Base-by-base conservation (phyloP, 2,888 invertebrate species). In the Acronicta leporina region DNA sequence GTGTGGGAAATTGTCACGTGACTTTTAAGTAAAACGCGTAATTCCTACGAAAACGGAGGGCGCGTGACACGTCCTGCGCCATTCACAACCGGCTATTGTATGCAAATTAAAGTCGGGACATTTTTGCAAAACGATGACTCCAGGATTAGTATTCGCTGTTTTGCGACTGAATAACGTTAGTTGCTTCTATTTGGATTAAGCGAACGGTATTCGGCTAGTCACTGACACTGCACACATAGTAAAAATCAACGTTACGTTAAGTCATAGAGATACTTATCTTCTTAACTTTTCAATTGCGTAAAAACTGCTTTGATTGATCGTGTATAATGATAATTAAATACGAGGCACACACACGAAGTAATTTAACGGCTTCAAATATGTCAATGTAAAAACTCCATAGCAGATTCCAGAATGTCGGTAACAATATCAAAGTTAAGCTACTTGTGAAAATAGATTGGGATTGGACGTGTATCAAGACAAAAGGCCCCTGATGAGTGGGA, bases 71-170 rank as follows among this genome's bases (percentile, higher is more conserved):
- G 86, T 87, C 77, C 81, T 70, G 70, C 75, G 81, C 83, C 82
- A 81, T 86, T 86, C 87, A 83, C 86, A 87, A 85, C 87, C 87
- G 90, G 88, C 89, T 88, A 92, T 92, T 93, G 91, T 92, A 92
- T 92, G 92, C 89, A 90, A 93, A 92, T 89, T 80, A 58, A 86
- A 72, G 83, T 63, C 79, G 80, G 84, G 86, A 85, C 80, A 87
- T 87, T 90, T 91, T 89, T 86, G 33, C 86, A 83, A 82, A 78
- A 80, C 76, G 59, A 59, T 72, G 67, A 73, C 63, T 75, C 63
- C 70, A 67, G 68, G 68, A 68, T 73, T 68, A 62, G 71, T 75
- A 66, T 77, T 73, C 68, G 63, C 58, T 65, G 65, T 65, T 69
- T 78, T 50, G 58, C 55, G 45, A 63, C 53, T 50, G 59, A 55